These are phyloP conservation scores for Cinclus cinclus DNA, from an alignment of 2,113 vertebrate genomes.

Conservation along the genomic window DNA sequence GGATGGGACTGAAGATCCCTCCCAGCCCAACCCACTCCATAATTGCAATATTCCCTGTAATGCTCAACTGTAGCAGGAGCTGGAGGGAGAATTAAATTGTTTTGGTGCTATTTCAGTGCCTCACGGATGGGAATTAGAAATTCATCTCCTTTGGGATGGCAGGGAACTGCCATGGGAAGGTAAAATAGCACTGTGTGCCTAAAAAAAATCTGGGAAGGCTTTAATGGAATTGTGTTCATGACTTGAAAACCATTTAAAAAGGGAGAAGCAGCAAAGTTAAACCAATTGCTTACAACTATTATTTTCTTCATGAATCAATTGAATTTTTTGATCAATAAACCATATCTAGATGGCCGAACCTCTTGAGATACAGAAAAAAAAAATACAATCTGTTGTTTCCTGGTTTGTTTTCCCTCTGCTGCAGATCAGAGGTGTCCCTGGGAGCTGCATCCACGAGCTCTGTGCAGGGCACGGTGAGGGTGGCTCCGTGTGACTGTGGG, in stretches of 20 bases:
- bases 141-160: neutral
- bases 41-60: neutral
- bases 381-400: neutral
- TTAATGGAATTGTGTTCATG: neutral
- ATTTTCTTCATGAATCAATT: neutral
- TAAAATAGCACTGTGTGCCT: neutral
- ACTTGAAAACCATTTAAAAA: neutral
- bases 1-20: neutral
- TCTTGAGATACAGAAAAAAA: accelerated
- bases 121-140: neutral
- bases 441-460: conserved; percentile 12
- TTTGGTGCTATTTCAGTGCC: neutral
- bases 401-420: neutral
- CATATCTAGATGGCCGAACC: neutral
- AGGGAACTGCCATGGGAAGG: neutral
- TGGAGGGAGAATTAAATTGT: neutral
- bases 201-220: neutral
- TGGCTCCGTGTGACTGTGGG: conserved; percentile 48
- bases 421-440: conserved; percentile 24
- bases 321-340: neutral
- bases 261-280: neutral
- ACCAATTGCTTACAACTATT: neutral
- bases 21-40: neutral
- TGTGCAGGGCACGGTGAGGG: neutral
- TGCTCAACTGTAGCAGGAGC: neutral